Base-by-base conservation (phyloP, 2,797 vertebrate genomes). In the Melanotaenia trifasciata region DNA sequence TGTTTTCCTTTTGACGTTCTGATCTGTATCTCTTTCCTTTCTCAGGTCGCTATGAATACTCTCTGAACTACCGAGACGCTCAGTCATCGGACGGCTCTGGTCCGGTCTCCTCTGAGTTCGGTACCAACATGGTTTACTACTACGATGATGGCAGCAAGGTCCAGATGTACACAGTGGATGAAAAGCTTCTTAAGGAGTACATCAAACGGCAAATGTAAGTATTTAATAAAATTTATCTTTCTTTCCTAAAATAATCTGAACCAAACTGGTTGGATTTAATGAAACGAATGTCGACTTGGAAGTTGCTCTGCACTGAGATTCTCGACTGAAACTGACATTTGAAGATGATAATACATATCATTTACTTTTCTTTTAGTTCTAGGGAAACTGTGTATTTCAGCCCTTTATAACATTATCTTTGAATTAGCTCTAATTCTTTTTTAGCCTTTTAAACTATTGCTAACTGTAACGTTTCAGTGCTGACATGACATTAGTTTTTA, bases 121-220 rank as follows among this genome's bases (percentile, higher is more conserved):
- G 86, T 67, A 91, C 89, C 87, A 95, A 91, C 79, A 96, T 98
- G 95, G 95, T 98, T 94, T 99, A 98, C 90, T 99, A 96, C 88
- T 99, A 98, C 18, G 95, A 96, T 0, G 96, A 96, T 7, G 96
- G 96, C 65, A 96, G 85, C 87, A 96, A 96, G 33, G 90, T 96
- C 9, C 97, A 97, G 87, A 96, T 98, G 93, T 98, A 98, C 91
- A 93, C 96, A 2, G 96, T 99, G 87, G 96, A 98, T 53, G 96
- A 98, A 81, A 92, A 94, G 43, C 92, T 99, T 62, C 96, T 99
- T 1, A 99, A 98, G 87, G 96, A 97, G 61, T 99, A 99, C 68
- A 96, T 99, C 87, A 98, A 96, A 84, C 95, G 96, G 7, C 98
- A 99, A 89, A 98, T 99, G 98, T 99, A 93, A 96, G 97, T 94